phyloP scores from a whole-genome alignment of 1,140 invertebrate genomes.

The Pseudoatta argentina region DNA sequence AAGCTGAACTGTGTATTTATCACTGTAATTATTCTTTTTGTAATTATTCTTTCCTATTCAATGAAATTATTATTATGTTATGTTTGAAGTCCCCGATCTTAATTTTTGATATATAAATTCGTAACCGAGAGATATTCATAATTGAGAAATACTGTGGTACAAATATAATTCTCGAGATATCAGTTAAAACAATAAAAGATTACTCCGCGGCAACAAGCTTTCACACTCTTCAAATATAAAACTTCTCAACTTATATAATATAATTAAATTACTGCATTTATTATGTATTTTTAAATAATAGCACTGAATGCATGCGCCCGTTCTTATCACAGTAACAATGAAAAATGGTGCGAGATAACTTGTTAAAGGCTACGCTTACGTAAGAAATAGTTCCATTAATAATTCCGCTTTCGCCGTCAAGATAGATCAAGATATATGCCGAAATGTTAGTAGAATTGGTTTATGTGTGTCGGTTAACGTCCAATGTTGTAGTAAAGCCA shows the following conservation, averaged over 20 bases:
- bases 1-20: neutral
- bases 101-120: neutral
- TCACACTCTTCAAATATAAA: neutral
- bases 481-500: neutral
- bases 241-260: neutral
- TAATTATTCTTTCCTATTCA: neutral
- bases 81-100: neutral
- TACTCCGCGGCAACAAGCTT: neutral
- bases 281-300: neutral
- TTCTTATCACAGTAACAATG: constrained; percentile 16
- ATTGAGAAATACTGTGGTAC: neutral
- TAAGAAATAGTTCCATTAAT: constrained; percentile 39
- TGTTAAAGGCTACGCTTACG: constrained; percentile 15
- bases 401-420: constrained; percentile 49
- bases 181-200: neutral
- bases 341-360: constrained; percentile 20
- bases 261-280: neutral
- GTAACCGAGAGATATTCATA: neutral
- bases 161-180: neutral
- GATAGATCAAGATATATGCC: constrained; percentile 34
- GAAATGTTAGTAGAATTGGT: constrained; percentile 36
- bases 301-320: too few relatives aligned
- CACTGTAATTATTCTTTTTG: neutral
- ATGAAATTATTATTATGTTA: neutral
- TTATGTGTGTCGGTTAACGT: constrained; percentile 9